Base-by-base conservation (phyloP, 2,888 invertebrate species). In the Dorcus hopei region DNA sequence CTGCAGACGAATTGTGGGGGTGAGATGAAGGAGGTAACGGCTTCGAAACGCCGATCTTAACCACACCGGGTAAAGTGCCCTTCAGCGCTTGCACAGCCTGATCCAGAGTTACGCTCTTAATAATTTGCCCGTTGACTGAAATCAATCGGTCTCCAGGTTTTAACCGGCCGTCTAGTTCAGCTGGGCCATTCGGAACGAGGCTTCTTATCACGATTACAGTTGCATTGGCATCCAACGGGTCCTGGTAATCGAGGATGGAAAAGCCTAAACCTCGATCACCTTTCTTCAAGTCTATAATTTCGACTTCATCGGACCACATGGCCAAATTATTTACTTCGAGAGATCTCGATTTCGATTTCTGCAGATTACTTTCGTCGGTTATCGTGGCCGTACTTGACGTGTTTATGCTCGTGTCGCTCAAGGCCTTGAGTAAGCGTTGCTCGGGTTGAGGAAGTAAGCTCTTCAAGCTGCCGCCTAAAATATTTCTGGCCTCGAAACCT, bases 141-240 rank as follows among this genome's bases (percentile, higher is more conserved):
- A 94, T 85, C 23, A 95, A 85, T 65, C 98, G 84, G 80, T 98
- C 70, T 23, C 99, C 99, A 0, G 98, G 98, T 67, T 95, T 93
- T 64, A 99, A 87, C 59, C 93, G 87, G 42, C 97, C 97, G 75
- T 95, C 95, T 66, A 89, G 87, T 80, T 97, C 95, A 11, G 99
- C 99, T n/a, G 95, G 92, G 39, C 99, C 99, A 58, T 97, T 96
- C 38, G 98, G 97, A 56, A 99, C 98, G 66, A 99, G 84, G 75
- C 97, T 97, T 70, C 68, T 59, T 14, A 70, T 66, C 64, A 97
- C 97, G 79, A 97, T 97, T 68, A 97, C 96, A 67, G 96, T 96
- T 72, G 95, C 93, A 72, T 90, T 89, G 57, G 95, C 88, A 81
- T 98, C 97, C 74, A 96, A 83, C 42, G 98, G 98, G 81, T 99